Percentiles rank a stretch among this genome's conserved stretches.
These are phyloP conservation scores for Tigriopus japonicus DNA, from an alignment of 1,140 invertebrate species.

Conservation along the genomic window DNA sequence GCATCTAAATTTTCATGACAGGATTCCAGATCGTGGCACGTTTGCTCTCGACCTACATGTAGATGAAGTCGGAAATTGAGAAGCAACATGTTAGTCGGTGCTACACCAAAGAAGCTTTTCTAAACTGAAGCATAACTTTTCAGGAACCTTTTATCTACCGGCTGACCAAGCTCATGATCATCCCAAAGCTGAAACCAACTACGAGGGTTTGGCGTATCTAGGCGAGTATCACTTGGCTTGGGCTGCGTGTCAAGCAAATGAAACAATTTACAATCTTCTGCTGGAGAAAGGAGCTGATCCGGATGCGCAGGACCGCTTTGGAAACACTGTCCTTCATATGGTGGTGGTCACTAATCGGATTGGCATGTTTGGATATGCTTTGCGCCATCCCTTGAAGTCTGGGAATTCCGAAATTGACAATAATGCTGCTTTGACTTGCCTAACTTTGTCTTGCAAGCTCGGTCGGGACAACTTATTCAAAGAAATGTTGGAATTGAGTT, in stretches of 20 bases:
- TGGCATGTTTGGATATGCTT: constrained; percentile 93
- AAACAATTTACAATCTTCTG: constrained; percentile 90
- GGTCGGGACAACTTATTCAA: constrained; percentile 81
- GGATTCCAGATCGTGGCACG: no score
- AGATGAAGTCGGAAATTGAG: no score
- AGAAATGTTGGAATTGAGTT: constrained; percentile 91
- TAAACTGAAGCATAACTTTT: no score
- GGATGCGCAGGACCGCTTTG: constrained; percentile 64
- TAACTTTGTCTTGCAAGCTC: constrained; percentile 86
- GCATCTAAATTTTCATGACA: no score
- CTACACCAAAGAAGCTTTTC: not conserved
- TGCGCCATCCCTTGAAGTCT: constrained; percentile 75
- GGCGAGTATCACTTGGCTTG: constrained; percentile 90
- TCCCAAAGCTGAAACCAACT: constrained; percentile 61
- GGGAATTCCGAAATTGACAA: constrained; percentile 77
- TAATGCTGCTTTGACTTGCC: constrained; percentile 69
- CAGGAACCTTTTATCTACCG: constrained; percentile 66
- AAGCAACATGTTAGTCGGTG: not conserved
- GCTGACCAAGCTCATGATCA: constrained; percentile 61
- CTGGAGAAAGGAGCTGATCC: constrained; percentile 78
- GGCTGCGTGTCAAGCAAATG: constrained; percentile 88
- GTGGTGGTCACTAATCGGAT: constrained; percentile 90
- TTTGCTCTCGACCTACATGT: no score
- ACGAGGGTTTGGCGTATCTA: constrained; percentile 82
- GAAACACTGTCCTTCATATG: constrained; percentile 95